Conservation (phyloP, 2,797 vertebrate species). For the Falco columbarius region DNA sequence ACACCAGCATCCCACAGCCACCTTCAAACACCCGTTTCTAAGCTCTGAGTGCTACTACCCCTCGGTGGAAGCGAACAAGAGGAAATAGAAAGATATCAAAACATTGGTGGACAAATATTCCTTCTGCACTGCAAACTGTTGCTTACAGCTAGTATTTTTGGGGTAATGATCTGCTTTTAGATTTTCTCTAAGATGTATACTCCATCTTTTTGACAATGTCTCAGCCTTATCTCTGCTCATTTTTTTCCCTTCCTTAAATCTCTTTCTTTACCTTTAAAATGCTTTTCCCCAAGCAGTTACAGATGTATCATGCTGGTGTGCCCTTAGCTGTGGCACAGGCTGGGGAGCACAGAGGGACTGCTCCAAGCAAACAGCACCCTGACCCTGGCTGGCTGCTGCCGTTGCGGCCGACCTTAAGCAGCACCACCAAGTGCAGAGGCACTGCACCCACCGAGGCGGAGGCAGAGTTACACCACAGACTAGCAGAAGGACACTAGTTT, state of each 20-base stretch:
- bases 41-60: neutral
- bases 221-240: conserved; percentile 50
- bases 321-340: neutral
- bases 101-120: conserved; percentile 42
- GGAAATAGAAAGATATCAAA: neutral
- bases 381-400: neutral
- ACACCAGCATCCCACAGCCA: neutral
- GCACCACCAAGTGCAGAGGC: neutral
- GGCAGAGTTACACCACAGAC: neutral
- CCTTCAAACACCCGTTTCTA: neutral
- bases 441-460: fast-evolving
- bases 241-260: conserved; percentile 25
- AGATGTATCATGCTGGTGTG: neutral
- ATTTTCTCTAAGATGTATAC: conserved; percentile 49
- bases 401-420: neutral
- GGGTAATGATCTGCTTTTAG: conserved; percentile 60
- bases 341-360: neutral
- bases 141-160: conserved; percentile 59
- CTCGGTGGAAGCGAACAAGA: neutral
- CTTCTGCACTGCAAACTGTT: conserved; percentile 30
- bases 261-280: conserved; percentile 34
- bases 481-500: neutral
- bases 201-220: conserved; percentile 53
- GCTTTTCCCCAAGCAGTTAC: neutral
- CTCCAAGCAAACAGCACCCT: neutral